These are phyloP conservation scores for Clunio marinus DNA, from an alignment of 2,888 invertebrate genomes.

Conservation along the genomic window DNA sequence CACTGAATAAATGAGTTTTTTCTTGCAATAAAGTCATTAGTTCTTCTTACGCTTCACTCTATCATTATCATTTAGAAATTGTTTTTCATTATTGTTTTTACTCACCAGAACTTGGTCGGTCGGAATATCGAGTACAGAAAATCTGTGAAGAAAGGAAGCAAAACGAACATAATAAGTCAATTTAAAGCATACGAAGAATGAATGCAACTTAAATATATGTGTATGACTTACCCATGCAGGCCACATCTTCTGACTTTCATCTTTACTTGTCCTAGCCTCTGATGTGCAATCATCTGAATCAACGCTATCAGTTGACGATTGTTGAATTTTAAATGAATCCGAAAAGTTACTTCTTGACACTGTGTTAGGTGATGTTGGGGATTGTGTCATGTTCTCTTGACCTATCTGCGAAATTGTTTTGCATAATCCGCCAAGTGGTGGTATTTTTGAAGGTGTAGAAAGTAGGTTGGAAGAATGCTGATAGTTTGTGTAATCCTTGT, in stretches of 20 bases:
- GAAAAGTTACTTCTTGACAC: constrained; percentile 43
- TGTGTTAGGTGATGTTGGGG: constrained; percentile 44
- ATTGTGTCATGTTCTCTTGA: constrained; percentile 43
- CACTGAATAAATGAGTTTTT: too few species aligned
- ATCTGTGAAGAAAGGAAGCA: constrained; percentile 51
- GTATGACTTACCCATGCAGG: constrained; percentile 77
- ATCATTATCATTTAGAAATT: not conserved
- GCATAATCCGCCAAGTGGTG: constrained; percentile 64
- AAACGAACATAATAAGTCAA: constrained; percentile 9
- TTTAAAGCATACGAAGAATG: too few species aligned
- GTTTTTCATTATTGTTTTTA: constrained; percentile 41
- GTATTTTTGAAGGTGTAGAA: constrained; percentile 47
- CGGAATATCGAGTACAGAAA: constrained; percentile 93
- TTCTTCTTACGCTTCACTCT: too few species aligned
- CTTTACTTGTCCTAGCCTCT: constrained; percentile 48
- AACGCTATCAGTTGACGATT: not conserved
- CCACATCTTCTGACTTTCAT: constrained; percentile 60
- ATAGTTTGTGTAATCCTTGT: constrained; percentile 40
- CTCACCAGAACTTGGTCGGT: constrained; percentile 84
- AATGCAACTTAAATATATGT: too few species aligned
- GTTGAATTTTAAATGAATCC: constrained; percentile 21
- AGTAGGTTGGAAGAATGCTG: constrained; percentile 50
- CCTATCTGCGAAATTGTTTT: constrained; percentile 68
- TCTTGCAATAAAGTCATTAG: too few species aligned
- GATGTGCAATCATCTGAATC: constrained; percentile 50